Evolutionary conservation across 2,888 invertebrate species (phyloP), one percentile per base, ranked within the genome.

Genomic region (Sphaeridia pumilis): DNA sequence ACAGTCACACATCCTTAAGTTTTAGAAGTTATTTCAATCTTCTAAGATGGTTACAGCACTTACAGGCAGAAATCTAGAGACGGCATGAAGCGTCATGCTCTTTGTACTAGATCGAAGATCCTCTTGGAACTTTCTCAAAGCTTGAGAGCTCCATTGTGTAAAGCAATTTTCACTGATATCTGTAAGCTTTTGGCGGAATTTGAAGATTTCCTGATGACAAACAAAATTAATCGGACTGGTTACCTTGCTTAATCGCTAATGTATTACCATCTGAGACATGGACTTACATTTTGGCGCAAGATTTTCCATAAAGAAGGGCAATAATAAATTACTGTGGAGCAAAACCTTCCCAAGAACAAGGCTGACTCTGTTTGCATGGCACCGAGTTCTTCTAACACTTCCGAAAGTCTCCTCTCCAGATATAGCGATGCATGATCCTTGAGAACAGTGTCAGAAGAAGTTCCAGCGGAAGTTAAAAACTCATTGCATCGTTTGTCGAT

Each of bases 281-380:
- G 12, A 26, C 34, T 53, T 55, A 60, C 60, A 46, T 50, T 47
- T 43, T 60, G 57, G 10, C 58, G 57, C 17, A 64, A 44, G 20
- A 63, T 38, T 49, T 64, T 64, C 64, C 64, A 63, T 4, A 64
- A 27, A 26, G 58, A 59, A 7, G 61, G 59, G 38, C 58, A 60
- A n/a, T 63, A 49, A 21, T 61, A 61, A 2, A 27, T 24, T 3
- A 64, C 14, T 5, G 61, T 58, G 1, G 56, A 43, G 7, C 55
- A 55, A 49, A 61, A 59, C 25, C 59, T 35, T 25, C 59, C 62
- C 7, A 62, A 38, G 42, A 61, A 61, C 28, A 62, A 54, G 14
- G 35, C 28, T 1, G 38, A n/a, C 3, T 41, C 38, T n/a, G 41
- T 3, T 25, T 17, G 20, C 20, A 46, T n/a, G 20, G 5, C 17